These are phyloP conservation scores for Anhinga rufa DNA, from an alignment of 2,113 vertebrate genomes.

Conservation along the genomic window DNA sequence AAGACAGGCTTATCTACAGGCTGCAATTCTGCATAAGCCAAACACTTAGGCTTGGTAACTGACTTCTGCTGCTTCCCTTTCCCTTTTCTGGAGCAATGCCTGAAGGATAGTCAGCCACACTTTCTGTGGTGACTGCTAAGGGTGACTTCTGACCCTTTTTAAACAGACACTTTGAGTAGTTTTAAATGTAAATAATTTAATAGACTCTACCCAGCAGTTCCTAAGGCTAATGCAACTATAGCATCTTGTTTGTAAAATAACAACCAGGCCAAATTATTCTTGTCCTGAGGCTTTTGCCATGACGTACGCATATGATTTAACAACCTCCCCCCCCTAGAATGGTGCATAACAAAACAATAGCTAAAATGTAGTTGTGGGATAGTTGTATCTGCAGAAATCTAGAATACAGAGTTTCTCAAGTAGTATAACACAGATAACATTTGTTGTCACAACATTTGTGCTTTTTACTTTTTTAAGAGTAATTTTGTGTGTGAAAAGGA, in stretches of 20 bases:
- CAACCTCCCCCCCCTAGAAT: fast-evolving
- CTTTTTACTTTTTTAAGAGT: not conserved
- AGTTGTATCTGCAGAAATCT: not conserved
- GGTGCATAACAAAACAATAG: not conserved
- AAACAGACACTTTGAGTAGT: conserved; percentile 4
- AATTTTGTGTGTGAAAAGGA: not conserved
- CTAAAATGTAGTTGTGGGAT: not conserved
- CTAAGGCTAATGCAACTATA: not conserved
- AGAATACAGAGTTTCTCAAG: not conserved
- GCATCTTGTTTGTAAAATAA: not conserved
- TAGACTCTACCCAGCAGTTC: conserved; percentile 9
- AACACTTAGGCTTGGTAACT: conserved; percentile 30
- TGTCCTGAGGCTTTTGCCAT: not conserved
- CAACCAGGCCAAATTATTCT: not conserved
- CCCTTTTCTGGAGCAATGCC: conserved; percentile 11
- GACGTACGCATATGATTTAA: not conserved
- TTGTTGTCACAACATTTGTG: not conserved
- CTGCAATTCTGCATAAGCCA: conserved; percentile 17
- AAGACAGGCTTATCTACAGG: conserved; percentile 28
- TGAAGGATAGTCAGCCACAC: conserved; percentile 18
- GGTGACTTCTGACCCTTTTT: not conserved
- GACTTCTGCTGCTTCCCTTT: conserved; percentile 32
- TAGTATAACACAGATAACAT: not conserved
- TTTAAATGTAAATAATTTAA: conserved; percentile 32
- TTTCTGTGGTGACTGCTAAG: conserved; percentile 29